Evolutionary conservation across 1,140 invertebrate species (phyloP), one percentile per base, ranked within the genome.

Genomic region (Samia ricini): DNA sequence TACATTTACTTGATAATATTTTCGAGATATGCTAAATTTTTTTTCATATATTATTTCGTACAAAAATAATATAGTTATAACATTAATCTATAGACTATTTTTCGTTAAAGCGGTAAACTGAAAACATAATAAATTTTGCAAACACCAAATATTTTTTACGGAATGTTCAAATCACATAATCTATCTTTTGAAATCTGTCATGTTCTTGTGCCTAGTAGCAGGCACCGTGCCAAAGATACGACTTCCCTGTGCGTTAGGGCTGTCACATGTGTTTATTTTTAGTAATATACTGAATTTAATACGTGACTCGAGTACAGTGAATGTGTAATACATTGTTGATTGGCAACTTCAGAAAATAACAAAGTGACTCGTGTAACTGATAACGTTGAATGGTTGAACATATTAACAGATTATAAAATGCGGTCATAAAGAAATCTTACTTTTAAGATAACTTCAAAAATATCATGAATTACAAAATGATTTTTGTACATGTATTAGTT

Each of bases 121-220:
- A 42, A 42, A 42, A 42, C 33, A 42, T 15, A 42, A 42, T 42
- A 42, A 42, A 42, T 42, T 42, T 42, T 42, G 33, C 33, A 42
- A 42, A 42, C 33, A 42, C 33, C 33, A 42, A 42, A 42, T 42
- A 20, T 52, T 22, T 26, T 24, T 33, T 36, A 24, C 23, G 15
- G 42, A 24, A 12, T 12, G 19, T 33, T 20, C 42, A 61, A 61
- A 68, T 60, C 23, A 26, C 29, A 55, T 63, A 54, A 61, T 64
- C 49, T 64, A 63, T 66, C 60, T 54, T 59, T 21, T 60, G 64
- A 63, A 60, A 66, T 63, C 60, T 63, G 64, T 66, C 64, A 66
- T 66, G 61, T 62, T 62, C 26, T 22, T 33, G 15, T 20, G 61
- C 51, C 54, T 57, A 24, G 56, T 18, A 23, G 50, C 51, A 48